Evolutionary conservation across 2,888 invertebrate species (phyloP).

Genomic region (Brachypterus glaber): DNA sequence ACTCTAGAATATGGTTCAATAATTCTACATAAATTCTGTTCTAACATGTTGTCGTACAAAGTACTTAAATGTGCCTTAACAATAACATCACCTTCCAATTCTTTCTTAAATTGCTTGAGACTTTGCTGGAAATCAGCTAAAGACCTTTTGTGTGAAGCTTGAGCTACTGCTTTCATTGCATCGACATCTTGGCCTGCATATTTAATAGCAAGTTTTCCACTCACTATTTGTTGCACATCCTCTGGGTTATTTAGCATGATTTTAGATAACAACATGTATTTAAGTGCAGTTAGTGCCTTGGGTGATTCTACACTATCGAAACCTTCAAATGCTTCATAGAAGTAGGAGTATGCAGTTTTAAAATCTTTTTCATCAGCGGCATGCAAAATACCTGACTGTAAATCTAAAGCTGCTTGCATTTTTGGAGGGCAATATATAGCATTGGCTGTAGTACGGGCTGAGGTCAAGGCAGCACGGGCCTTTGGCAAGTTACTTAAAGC

Average conservation of each 20-base stretch:
- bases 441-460: conserved; percentile 98
- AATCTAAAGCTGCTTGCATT: conserved; percentile 93
- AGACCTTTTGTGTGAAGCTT: conserved; percentile 92
- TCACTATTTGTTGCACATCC: conserved; percentile 89
- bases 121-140: conserved; percentile 93
- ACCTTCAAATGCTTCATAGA: conserved; percentile 98
- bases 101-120: conserved; percentile 74
- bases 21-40: conserved; percentile 96
- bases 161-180: conserved; percentile 95
- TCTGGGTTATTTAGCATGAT: conserved; percentile 97
- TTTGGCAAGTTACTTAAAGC: conserved; percentile 94
- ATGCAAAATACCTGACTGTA: conserved; percentile 96
- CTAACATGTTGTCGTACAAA: conserved; percentile 95
- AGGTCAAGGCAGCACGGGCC: conserved; percentile 92
- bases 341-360: conserved; percentile 99
- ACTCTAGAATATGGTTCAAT: conserved; percentile 98
- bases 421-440: conserved; percentile 99
- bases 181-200: conserved; percentile 93
- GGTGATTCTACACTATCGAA: conserved; percentile 90
- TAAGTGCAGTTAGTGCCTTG: conserved; percentile 89
- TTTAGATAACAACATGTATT: conserved; percentile 98
- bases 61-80: conserved; percentile 95
- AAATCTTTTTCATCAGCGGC: conserved; percentile 99
- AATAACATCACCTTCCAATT: conserved; percentile 92
- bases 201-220: conserved; percentile 94